These are phyloP conservation scores for Microtus oregoni DNA, from an alignment of 2,113 vertebrate genomes.

Conservation along the genomic window DNA sequence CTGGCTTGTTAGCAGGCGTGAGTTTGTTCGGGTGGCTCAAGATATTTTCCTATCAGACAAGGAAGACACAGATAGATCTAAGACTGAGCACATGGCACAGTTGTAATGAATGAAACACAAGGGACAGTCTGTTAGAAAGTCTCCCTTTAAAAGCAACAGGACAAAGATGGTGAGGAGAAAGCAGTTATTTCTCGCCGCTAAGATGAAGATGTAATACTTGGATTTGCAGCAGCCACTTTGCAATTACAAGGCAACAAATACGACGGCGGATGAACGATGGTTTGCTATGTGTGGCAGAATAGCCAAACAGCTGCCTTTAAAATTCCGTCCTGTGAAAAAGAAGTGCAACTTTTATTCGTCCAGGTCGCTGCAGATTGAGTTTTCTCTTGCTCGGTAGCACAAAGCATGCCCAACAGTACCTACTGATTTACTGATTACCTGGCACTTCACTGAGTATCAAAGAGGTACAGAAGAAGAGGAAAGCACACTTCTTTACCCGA, in stretches of 20 bases:
- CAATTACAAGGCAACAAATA: not conserved
- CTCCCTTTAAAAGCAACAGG: not conserved
- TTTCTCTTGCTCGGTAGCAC: constrained; percentile 11
- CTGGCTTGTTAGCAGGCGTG: not conserved
- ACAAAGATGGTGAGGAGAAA: not conserved
- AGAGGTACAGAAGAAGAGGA: constrained; percentile 30
- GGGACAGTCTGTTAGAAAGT: not conserved
- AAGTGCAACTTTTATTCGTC: not conserved
- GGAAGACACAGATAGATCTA: not conserved
- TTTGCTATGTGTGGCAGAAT: not conserved
- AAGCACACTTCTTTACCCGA: constrained; percentile 1
- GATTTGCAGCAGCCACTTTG: not conserved
- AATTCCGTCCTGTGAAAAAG: not conserved
- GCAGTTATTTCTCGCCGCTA: not conserved
- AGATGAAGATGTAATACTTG: constrained; percentile 6
- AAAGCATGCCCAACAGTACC: not conserved
- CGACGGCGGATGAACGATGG: not conserved
- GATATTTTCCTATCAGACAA: not conserved
- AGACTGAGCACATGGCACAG: constrained; percentile 1
- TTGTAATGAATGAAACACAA: constrained; percentile 34
- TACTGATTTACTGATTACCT: not conserved
- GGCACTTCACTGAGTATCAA: constrained; percentile 5
- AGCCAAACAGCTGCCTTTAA: constrained; percentile 4
- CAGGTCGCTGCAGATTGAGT: not conserved
- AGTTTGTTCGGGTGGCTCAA: constrained; percentile 47